These are phyloP conservation scores for Drosophila jambulina DNA, from an alignment of 1,140 invertebrate species.

Conservation along the genomic window DNA sequence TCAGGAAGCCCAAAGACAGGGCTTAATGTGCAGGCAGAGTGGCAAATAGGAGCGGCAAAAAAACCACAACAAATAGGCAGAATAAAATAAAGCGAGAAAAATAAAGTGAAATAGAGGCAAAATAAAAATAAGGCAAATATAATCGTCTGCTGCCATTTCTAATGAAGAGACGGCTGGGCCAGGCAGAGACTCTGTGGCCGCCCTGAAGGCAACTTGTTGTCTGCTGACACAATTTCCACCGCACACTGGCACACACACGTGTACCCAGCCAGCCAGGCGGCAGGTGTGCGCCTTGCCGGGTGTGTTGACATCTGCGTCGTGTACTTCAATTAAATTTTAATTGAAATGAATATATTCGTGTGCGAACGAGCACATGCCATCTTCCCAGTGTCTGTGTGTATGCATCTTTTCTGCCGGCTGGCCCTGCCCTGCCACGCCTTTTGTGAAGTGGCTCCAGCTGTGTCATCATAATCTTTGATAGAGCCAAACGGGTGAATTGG, in stretches of 20 bases:
- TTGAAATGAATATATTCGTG: conserved; percentile 76
- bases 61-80: conserved; percentile 44
- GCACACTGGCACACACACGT: conserved; percentile 12
- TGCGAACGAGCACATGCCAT: conserved; percentile 21
- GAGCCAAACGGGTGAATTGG: conserved; percentile 14
- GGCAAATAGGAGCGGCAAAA: conserved; percentile 5
- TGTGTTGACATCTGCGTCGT: conserved; percentile 61
- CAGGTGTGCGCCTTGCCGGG: conserved; percentile 39
- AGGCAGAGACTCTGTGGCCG: conserved; percentile 9
- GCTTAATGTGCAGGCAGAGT: conserved; percentile 9
- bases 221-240: conserved; percentile 75
- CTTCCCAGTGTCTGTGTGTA: background rate
- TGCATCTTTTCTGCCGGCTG: conserved; percentile 44
- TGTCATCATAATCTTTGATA: conserved; percentile 55
- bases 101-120: conserved; percentile 17
- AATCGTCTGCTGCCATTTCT: conserved; percentile 48
- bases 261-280: background rate
- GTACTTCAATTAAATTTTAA: conserved; percentile 84
- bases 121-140: conserved; percentile 56
- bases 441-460: conserved; percentile 58
- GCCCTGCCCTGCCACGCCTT: conserved; percentile 7
- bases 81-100: conserved; percentile 30
- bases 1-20: conserved; percentile 21
- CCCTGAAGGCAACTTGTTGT: conserved; percentile 54
- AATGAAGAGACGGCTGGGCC: conserved; percentile 57